phyloP scores from a whole-genome alignment of 2,888 invertebrate genomes.

The Blera fallax region DNA sequence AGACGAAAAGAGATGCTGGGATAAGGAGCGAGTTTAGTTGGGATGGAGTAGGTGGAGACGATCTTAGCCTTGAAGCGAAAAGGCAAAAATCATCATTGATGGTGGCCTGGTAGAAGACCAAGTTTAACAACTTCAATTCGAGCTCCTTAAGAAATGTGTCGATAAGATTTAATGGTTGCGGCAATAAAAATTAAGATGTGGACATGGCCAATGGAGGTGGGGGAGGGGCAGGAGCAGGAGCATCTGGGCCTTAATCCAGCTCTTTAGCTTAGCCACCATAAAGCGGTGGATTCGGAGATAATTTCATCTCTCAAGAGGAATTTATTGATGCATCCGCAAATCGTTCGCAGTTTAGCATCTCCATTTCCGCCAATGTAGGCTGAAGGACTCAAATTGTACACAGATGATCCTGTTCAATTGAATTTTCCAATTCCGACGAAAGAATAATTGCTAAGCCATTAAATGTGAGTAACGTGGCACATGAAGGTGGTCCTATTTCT shows the following conservation, averaged over 20 bases:
- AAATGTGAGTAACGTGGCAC: constrained; percentile 56
- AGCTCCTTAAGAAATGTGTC: constrained; percentile 68
- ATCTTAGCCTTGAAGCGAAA: constrained; percentile 50
- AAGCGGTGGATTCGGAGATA: constrained; percentile 9
- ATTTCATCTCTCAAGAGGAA: constrained; percentile 26
- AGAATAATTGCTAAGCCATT: constrained; percentile 63
- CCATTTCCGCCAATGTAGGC: not conserved
- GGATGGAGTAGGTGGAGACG: not conserved
- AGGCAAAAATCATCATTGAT: constrained; percentile 69
- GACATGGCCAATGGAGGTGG: constrained; percentile 19
- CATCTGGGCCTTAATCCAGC: constrained; percentile 26
- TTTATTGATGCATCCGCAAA: constrained; percentile 62
- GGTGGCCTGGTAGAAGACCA: constrained; percentile 43
- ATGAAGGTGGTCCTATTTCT: constrained; percentile 4
- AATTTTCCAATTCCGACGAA: constrained; percentile 35
- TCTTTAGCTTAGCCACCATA: constrained; percentile 36
- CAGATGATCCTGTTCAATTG: constrained; percentile 55
- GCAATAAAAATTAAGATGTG: constrained; percentile 68
- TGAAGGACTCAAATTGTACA: not conserved
- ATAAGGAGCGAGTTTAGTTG: not conserved
- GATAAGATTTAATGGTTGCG: constrained; percentile 68
- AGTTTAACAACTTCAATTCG: constrained; percentile 68
- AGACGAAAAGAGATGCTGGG: constrained; percentile 29
- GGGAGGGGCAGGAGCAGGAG: not conserved
- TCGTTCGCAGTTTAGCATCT: constrained; percentile 37